Evolutionary conservation across 2,797 vertebrate genomes (phyloP).

Genomic region (Cygnus olor): DNA sequence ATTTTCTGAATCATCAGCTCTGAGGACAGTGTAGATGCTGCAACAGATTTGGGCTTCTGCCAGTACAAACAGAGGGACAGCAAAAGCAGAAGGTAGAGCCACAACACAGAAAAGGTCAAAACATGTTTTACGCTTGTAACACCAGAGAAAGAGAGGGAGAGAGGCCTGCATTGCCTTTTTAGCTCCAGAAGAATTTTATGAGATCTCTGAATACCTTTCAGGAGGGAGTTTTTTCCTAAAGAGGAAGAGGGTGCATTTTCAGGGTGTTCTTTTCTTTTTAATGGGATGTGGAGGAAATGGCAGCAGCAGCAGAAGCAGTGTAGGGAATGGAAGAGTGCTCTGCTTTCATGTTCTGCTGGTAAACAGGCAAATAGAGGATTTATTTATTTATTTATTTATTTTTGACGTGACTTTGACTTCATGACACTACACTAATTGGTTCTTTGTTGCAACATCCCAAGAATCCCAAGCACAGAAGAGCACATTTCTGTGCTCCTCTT

Average conservation of each 20-base stretch:
- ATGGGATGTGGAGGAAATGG: rapidly evolving
- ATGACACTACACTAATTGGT: rapidly evolving
- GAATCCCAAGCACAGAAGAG: not conserved
- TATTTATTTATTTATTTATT: too few relatives aligned
- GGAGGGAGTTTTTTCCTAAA: not conserved
- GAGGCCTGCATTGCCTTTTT: not conserved
- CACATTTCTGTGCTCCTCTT: not conserved
- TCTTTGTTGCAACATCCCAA: not conserved
- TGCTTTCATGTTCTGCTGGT: not conserved
- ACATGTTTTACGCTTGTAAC: not conserved
- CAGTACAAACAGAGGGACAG: not conserved
- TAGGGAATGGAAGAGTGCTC: not conserved
- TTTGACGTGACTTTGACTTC: not conserved
- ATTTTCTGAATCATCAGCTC: not conserved
- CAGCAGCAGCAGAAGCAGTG: not conserved
- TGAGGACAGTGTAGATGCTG: not conserved
- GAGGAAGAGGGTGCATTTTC: not conserved
- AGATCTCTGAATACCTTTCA: not conserved
- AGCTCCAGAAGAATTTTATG: not conserved
- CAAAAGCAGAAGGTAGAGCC: not conserved
- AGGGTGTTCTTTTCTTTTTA: not conserved
- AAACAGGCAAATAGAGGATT: not conserved
- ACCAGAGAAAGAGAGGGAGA: not conserved
- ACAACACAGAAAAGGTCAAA: not conserved
- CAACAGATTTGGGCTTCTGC: not conserved